A percentile compares a stretch with the other conserved stretches of the same genome.
phyloP scores from a whole-genome alignment of 2,888 invertebrate genomes.

The Stramonita haemastoma region DNA sequence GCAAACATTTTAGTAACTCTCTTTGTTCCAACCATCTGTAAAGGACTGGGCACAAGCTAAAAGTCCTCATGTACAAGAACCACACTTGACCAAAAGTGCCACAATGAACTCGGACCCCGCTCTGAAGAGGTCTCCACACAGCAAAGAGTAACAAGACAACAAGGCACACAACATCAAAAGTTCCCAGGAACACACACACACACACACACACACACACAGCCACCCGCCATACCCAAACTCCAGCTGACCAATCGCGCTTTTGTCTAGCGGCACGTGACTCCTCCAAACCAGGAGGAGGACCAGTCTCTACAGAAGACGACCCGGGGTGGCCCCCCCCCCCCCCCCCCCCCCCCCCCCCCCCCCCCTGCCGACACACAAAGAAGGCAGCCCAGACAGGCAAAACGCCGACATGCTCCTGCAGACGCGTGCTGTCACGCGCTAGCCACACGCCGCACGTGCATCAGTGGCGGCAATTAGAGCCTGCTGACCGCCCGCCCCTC shows the following conservation, averaged over 20 bases:
- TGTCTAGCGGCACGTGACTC: conserved; percentile 33
- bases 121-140: not conserved
- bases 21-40: no score
- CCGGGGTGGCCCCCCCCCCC: not conserved
- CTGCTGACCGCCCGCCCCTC: conserved; percentile 26
- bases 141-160: not conserved
- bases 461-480: conserved; percentile 33
- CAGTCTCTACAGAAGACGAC: not conserved
- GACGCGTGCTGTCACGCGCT: conserved; percentile 32
- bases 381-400: not conserved
- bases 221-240: not conserved
- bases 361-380: conserved; percentile 7
- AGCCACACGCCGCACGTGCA: conserved; percentile 33
- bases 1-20: no score
- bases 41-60: no score
- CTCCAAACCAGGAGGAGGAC: not conserved
- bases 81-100: not conserved
- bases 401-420: conserved; percentile 21
- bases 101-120: not conserved
- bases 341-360: not conserved
- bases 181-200: not conserved
- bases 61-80: not conserved
- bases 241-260: conserved; percentile 24
- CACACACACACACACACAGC: not conserved
- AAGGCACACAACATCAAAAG: not conserved